Evolutionary conservation across 2,888 invertebrate genomes (phyloP), one percentile per base, ranked within the genome.

Genomic region (Pomacea canaliculata): DNA sequence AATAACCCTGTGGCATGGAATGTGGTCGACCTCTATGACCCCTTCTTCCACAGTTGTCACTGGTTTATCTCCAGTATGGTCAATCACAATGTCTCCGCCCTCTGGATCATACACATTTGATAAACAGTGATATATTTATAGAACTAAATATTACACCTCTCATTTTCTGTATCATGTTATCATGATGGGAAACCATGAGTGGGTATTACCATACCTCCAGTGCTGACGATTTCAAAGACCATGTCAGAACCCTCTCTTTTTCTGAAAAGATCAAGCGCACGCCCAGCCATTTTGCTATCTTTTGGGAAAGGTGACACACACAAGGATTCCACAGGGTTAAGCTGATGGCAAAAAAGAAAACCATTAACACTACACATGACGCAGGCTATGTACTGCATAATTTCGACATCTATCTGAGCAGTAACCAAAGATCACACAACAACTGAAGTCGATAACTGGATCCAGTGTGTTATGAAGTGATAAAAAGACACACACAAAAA

Each of bases 1-100:
- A 78, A 94, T 93, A 18, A 94, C 94, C 76, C 94, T 91, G 88
- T 94, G 94, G 0, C 94, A 91, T 75, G 86, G 87, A 74, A 91
- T 87, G 74, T 85, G 81, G 73, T 84, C 80, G 49, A 87, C 77
- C 72, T 90, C 89, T 23, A 86, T 84, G 70, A 88, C 88, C 65
- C 82, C 80, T 73, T 87, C 86, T 76, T 87, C 86, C 10, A 85
- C 81, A 49, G 62, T 63, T 23, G 75, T 23, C 10, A 86, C 84
- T 27, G 88, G 84, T 73, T 86, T 86, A 10, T 85, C 87, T 51
- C 85, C 82, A 13, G 88, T 88, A 82, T 90, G 89, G 81, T 89
- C 89, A 81, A 90, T 87, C 72, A 90, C 87, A 69, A 86, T 88
- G 81, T 90, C 91, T 49, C 89, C 88, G 49, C 80, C 80, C 48